Evolutionary conservation across 2,113 vertebrate genomes (phyloP).

Genomic region (Mustela nigripes): DNA sequence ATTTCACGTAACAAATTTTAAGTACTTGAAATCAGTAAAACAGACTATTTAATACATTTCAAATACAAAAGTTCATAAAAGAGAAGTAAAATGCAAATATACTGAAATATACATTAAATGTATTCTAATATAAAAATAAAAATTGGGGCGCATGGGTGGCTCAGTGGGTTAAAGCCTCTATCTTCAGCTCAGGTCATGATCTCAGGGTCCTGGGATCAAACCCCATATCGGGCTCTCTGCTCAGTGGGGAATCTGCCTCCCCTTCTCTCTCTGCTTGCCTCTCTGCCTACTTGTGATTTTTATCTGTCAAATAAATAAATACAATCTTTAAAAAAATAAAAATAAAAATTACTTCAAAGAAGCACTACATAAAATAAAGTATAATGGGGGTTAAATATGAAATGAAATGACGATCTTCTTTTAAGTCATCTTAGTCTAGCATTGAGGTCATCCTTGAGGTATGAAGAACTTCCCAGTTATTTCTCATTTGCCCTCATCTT

Average conservation of each 20-base stretch:
- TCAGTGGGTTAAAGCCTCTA: too few species aligned
- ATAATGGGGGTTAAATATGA: slow-evolving; percentile 3
- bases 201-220: too few species aligned
- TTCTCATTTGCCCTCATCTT: slow-evolving; percentile 52
- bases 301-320: too few species aligned
- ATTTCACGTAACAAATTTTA: neutral
- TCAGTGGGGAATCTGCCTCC: too few species aligned
- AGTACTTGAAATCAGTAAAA: neutral
- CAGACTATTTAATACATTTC: neutral
- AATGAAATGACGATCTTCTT: neutral
- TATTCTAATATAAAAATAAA: neutral
- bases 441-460: neutral
- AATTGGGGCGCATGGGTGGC: too few species aligned
- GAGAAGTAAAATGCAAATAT: neutral
- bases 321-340: neutral
- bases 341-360: slow-evolving; percentile 34
- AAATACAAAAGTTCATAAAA: slow-evolving; percentile 48
- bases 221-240: too few species aligned
- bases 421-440: neutral
- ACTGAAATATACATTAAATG: neutral
- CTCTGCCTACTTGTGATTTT: too few species aligned
- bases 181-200: too few species aligned
- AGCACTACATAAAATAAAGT: neutral
- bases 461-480: neutral
- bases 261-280: too few species aligned